Evolutionary conservation across 1,140 invertebrate species (phyloP).

Genomic region (Pseudachorutes palmiensis): DNA sequence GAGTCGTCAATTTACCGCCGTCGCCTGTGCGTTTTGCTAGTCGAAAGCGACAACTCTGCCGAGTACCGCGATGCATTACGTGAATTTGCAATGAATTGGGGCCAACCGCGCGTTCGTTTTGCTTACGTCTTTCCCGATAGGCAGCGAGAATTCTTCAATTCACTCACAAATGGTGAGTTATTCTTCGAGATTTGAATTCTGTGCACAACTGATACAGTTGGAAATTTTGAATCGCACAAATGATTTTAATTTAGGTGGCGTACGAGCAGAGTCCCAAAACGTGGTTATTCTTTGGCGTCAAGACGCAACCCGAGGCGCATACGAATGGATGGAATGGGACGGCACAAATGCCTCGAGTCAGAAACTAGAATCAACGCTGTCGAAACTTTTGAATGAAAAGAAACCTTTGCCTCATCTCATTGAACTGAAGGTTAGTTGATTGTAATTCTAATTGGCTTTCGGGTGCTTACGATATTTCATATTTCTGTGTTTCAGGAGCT

Average conservation of each 20-base stretch:
- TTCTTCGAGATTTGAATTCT: neutral
- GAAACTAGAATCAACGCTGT: conserved; percentile 60
- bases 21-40: conserved; percentile 75
- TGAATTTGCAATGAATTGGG: conserved; percentile 50
- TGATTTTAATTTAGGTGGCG: conserved; percentile 18
- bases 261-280: conserved; percentile 21
- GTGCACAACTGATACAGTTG: conserved; percentile 18
- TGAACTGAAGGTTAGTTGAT: conserved; percentile 42
- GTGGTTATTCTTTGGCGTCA: conserved; percentile 80
- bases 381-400: conserved; percentile 58
- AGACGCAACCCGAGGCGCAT: conserved; percentile 73
- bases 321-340: conserved; percentile 76
- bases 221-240: conserved; percentile 7
- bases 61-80: conserved; percentile 44
- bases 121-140: conserved; percentile 77
- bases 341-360: conserved; percentile 58
- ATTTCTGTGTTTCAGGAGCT: conserved; percentile 48
- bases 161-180: conserved; percentile 54
- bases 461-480: neutral
- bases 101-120: conserved; percentile 65
- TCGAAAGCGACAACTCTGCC: conserved; percentile 46
- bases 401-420: conserved; percentile 50
- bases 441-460: conserved; percentile 20
- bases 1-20: conserved; percentile 72
- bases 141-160: conserved; percentile 70